These are phyloP conservation scores for Heteromormyrus szaboi DNA, from an alignment of 2,797 vertebrate species.

Conservation along the genomic window DNA sequence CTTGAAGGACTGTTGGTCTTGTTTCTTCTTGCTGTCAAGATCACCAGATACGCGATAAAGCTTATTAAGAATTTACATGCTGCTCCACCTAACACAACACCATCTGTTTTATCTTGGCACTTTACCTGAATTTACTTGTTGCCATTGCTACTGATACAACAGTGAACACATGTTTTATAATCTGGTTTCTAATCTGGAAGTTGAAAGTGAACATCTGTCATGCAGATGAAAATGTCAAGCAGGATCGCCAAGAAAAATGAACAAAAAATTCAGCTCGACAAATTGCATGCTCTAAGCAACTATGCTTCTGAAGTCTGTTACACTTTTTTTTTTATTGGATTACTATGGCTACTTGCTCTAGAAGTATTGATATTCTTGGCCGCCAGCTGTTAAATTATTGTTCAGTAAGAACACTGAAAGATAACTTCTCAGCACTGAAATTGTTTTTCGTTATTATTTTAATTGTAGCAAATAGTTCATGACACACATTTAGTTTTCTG, in stretches of 20 bases:
- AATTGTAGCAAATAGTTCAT: background rate
- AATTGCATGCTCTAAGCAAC: background rate
- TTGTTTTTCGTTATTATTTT: background rate
- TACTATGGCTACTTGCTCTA: background rate
- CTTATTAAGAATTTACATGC: background rate
- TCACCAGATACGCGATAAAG: background rate
- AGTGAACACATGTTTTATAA: conserved; percentile 2
- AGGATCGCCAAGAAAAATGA: background rate
- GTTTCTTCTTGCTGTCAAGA: background rate
- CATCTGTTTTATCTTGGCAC: conserved; percentile 3
- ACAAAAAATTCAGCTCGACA: background rate
- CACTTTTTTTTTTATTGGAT: background rate
- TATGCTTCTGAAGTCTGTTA: background rate
- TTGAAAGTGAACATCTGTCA: conserved; percentile 6
- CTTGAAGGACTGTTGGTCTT: background rate
- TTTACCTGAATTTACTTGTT: background rate
- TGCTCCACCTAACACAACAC: background rate
- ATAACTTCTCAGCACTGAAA: background rate
- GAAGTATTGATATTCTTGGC: background rate
- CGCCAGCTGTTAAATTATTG: background rate
- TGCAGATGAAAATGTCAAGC: background rate
- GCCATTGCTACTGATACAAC: background rate
- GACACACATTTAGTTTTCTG: background rate
- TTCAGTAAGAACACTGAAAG: background rate
- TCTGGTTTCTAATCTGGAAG: background rate